Percentiles rank a stretch among this genome's conserved stretches.
Evolutionary conservation across 92 coral and sea anemone species (phyloP).

Genomic region (Paragorgia papillata): DNA sequence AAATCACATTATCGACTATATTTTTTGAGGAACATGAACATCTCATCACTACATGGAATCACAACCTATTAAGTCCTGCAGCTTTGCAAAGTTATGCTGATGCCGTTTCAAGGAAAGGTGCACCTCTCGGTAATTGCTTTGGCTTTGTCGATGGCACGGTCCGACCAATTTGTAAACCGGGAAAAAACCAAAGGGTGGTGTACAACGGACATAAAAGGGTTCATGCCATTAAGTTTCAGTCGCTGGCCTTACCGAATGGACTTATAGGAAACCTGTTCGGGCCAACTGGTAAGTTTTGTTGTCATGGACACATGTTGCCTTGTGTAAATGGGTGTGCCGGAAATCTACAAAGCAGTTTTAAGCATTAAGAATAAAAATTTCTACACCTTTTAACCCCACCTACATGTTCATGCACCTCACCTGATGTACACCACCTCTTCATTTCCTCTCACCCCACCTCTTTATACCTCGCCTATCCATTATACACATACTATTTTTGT

Average conservation of each 20-base stretch:
- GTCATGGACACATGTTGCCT: too few relatives aligned
- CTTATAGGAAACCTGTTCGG: slow-evolving; percentile 22
- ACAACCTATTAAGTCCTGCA: background rate
- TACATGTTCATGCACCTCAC: too few relatives aligned
- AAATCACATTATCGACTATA: background rate
- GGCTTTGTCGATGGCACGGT: slow-evolving; percentile 13
- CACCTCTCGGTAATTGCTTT: slow-evolving; percentile 11
- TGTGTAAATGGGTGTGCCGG: too few relatives aligned
- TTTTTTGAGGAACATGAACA: background rate
- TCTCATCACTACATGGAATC: background rate
- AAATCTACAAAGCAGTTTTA: too few relatives aligned
- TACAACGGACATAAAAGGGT: slow-evolving; percentile 14
- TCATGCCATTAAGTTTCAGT: slow-evolving; percentile 10
- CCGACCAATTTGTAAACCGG: background rate
- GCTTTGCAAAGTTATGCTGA: slow-evolving; percentile 5
- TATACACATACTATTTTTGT: background rate
- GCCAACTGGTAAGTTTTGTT: slow-evolving; percentile 21
- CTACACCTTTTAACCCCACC: too few relatives aligned
- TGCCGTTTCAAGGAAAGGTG: slow-evolving; percentile 2
- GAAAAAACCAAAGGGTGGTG: background rate
- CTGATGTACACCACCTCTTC: too few relatives aligned
- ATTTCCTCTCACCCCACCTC: too few relatives aligned
- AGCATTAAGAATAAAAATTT: too few relatives aligned
- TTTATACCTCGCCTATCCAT: background rate
- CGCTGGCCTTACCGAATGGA: slow-evolving; percentile 24